These are phyloP conservation scores for Tiliacea aurago DNA, from an alignment of 2,888 invertebrate genomes.

Conservation along the genomic window DNA sequence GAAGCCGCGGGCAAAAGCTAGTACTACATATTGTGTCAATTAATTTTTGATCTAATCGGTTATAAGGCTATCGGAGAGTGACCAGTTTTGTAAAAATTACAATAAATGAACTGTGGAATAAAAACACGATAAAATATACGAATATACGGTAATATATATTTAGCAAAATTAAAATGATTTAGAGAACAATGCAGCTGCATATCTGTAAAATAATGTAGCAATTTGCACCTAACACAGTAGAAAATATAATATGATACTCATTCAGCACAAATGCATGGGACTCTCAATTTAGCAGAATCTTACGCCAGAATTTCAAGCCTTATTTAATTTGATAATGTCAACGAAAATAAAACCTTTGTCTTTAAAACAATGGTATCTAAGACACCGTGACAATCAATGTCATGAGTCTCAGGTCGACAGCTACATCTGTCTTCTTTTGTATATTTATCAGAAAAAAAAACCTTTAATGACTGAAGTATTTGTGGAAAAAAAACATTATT, in stretches of 20 bases:
- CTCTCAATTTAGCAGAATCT: neutral
- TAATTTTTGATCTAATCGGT: no score
- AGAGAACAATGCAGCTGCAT: neutral
- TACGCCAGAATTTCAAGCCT: neutral
- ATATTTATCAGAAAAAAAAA: neutral
- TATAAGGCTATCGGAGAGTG: no score
- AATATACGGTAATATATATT: neutral
- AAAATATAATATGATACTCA: constrained; percentile 5
- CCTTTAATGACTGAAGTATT: neutral
- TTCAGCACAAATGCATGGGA: neutral
- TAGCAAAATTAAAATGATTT: neutral
- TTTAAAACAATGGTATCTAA: constrained; percentile 1
- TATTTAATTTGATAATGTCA: constrained; percentile 7
- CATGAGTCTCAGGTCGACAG: constrained; percentile 5
- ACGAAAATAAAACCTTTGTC: constrained; percentile 8
- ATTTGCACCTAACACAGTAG: neutral
- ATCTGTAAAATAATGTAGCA: neutral
- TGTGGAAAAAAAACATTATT: neutral
- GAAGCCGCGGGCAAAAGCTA: no score
- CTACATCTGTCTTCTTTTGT: constrained; percentile 7
- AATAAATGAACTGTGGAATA: no score
- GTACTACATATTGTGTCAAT: no score
- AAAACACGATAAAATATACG: no score
- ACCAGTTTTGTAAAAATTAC: no score
- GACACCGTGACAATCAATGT: constrained; percentile 2